Conservation (phyloP, 2,797 vertebrate species). For the Melanotaenia pygmaea region DNA sequence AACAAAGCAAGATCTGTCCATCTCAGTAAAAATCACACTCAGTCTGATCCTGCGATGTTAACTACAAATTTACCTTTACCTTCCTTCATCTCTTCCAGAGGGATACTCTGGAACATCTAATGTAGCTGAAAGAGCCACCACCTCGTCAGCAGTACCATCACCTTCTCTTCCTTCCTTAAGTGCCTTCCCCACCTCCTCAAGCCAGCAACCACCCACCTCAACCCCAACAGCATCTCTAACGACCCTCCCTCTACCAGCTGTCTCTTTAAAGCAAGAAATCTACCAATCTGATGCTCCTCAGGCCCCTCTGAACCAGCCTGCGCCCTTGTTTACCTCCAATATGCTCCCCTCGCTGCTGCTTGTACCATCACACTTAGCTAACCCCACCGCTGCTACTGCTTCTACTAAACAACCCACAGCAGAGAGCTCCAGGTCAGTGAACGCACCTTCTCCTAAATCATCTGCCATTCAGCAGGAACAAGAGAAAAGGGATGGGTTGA, state of each 20-base stretch:
- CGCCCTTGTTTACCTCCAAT: constrained; percentile 9
- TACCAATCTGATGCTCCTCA: constrained; percentile 24
- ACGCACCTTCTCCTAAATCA: background rate
- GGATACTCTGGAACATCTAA: constrained; percentile 24
- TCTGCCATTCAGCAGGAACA: constrained; percentile 7
- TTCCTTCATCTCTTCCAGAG: constrained; percentile 39
- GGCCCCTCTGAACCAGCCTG: constrained; percentile 6
- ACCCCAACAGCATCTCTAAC: background rate
- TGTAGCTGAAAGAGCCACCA: constrained; percentile 7
- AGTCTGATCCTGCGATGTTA: no score
- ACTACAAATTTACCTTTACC: no score
- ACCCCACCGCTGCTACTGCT: constrained; percentile 20
- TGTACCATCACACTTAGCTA: constrained; percentile 68
- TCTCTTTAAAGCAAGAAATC: constrained; percentile 34
- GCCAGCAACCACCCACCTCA: constrained; percentile 14
- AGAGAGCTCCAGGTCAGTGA: constrained; percentile 25
- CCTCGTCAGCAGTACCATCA: constrained; percentile 9
- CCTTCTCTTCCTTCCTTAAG: constrained; percentile 17
- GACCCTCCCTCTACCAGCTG: background rate
- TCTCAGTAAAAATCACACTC: no score
- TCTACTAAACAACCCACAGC: background rate
- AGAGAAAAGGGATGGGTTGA: background rate
- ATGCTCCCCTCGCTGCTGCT: constrained; percentile 22
- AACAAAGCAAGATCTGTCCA: no score
- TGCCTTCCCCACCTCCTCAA: constrained; percentile 11